These are phyloP conservation scores for Chloromyia formosa DNA, from an alignment of 2,888 invertebrate species.

Conservation along the genomic window DNA sequence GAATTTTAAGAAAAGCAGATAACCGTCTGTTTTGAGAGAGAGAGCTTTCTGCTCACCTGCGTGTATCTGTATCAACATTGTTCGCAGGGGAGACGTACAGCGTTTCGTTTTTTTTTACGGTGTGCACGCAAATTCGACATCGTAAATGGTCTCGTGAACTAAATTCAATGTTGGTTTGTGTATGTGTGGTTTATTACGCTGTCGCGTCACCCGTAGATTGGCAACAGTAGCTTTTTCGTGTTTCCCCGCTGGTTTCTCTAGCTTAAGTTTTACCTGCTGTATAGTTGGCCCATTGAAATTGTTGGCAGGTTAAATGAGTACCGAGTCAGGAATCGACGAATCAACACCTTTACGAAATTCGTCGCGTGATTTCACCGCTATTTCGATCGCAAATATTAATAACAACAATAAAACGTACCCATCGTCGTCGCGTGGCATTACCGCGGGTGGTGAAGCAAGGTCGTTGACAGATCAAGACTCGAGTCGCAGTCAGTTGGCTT, in stretches of 20 bases:
- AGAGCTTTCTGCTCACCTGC: not conserved
- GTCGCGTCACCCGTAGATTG: slow-evolving; percentile 21
- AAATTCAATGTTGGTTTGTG: not conserved
- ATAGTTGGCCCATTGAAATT: slow-evolving; percentile 1
- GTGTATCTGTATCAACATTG: not conserved
- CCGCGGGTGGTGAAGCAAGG: too few relatives aligned
- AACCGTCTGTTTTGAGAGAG: not conserved
- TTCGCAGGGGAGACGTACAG: not conserved
- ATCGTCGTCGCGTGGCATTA: too few relatives aligned
- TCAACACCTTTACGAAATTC: slow-evolving; percentile 61
- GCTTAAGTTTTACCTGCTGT: too few relatives aligned
- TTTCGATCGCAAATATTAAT: slow-evolving; percentile 31
- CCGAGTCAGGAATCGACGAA: slow-evolving; percentile 61
- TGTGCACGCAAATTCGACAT: not conserved
- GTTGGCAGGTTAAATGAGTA: slow-evolving; percentile 59
- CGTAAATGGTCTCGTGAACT: slow-evolving; percentile 33
- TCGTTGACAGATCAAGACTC: not conserved
- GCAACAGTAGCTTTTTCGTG: slow-evolving; percentile 33
- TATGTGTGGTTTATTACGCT: slow-evolving; percentile 23
- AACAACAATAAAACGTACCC: slow-evolving; percentile 41
- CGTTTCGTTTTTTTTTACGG: not conserved
- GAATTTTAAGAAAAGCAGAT: too few relatives aligned
- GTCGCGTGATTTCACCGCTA: slow-evolving; percentile 55
- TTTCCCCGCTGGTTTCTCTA: too few relatives aligned
- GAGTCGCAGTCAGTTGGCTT: slow-evolving; percentile 13